Evolutionary conservation across 1,140 invertebrate genomes (phyloP), one percentile per base, ranked within the genome.

Genomic region (Sycophaga agraensis): DNA sequence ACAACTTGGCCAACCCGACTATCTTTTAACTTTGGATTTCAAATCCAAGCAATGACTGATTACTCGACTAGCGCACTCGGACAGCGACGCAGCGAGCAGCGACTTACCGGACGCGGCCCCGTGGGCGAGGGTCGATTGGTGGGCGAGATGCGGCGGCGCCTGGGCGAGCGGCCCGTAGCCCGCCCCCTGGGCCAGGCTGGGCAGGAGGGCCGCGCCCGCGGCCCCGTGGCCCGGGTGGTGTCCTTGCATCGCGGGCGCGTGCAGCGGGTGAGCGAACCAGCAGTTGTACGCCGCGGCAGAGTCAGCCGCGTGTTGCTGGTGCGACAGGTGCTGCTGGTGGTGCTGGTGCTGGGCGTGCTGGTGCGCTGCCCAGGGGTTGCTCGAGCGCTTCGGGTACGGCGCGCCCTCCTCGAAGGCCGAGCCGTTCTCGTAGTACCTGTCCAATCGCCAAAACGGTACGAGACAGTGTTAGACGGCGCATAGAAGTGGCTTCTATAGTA

Each of bases 351-450:
- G 73, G 14, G 70, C 73, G 21, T 66, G 64, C 5, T 69, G 67
- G 12, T 74, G 72, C 5, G 65, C 71, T 31, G 28, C 66, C 76
- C 73, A 81, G 5, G 66, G 70, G 63, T 68, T 78, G 34, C 64
- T 61, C 22, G 68, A 61, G 6, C 73, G 74, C 50, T 75, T 79
- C 0, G 71, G 72, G 26, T 81, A 81, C 4, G 75, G 59, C 0
- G 71, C 70, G 16, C 69, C 63, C 9, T 81, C 79, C 8, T 80
- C 78, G 28, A 74, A 50, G 0, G 70, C 53, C 1, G 63, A 51
- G 0, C 79, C 80, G 64, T 83, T 83, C 61, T 84, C 83, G 49
- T 83, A 83, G 42, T 82, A 83, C 40, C 83, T 84, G 64, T 7
- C 11, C n/a, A n/a, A n/a, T n/a, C n/a, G n/a, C n/a, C n/a, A n/a